Evolutionary conservation across 1,140 invertebrate species (phyloP), one percentile per base, ranked within the genome.

Genomic region (Leptestheria dahalacensis): DNA sequence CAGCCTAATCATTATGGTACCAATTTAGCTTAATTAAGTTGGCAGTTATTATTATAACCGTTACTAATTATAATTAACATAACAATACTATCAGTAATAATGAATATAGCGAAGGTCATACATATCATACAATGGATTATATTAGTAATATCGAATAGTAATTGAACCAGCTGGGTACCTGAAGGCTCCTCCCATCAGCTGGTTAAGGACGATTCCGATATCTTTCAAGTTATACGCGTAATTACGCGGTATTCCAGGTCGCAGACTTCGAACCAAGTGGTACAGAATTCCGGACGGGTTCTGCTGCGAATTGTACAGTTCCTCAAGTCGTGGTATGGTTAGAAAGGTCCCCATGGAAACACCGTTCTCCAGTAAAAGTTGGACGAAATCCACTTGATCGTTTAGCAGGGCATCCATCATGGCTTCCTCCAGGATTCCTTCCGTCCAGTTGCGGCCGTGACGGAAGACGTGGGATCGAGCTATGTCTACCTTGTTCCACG

Each of bases 341-440:
- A 99, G 78, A 73, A 98, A 99, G 71, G 93, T 93, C 64, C 86
- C 81, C 91, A 98, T 97, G 63, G 88, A 93, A n/a, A 99, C 90
- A 20, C 95, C 95, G 71, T 97, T 96, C 72, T 99, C 93, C 3
- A 97, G 74, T 2, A 97, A 78, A 21, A 97, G 75, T 73, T 94
- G 92, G 0, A 97, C 94, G 77, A 98, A 98, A 72, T 97, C 93
- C 66, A 97, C 91, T 54, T 92, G 77, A 72, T 97, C 91, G 71
- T 94, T 90, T 68, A 96, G 88, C 28, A 99, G 74, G 1, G 95
- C 94, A 72, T 98, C 92, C 88, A 96, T 95, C 95, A 98, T 98
- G 2, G 92, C 90, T 51, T 62, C 61, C 24, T 62, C 29, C 20
- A 62, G 29, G 6, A 48, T 46, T 18, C 54, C 53, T n/a, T 62